These are phyloP conservation scores for Ciconia stormi DNA, from an alignment of 2,113 vertebrate species.

Conservation along the genomic window DNA sequence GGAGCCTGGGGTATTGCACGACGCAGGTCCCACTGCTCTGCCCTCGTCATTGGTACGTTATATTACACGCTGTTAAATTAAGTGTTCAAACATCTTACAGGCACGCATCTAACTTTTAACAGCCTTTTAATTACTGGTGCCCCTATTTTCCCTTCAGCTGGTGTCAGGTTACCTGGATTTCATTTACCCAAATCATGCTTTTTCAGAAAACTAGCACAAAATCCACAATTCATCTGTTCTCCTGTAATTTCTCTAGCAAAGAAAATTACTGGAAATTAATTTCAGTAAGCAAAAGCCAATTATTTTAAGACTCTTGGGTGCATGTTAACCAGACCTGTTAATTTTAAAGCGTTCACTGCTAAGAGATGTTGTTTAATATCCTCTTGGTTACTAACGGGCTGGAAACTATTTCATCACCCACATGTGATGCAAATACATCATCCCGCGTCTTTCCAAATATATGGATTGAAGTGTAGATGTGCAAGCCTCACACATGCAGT, in stretches of 20 bases:
- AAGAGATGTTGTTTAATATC: conserved; percentile 56
- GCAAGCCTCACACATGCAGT: conserved; percentile 42
- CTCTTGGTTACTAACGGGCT: conserved; percentile 51
- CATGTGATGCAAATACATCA: conserved; percentile 65
- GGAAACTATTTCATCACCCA: conserved; percentile 67
- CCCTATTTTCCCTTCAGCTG: neutral
- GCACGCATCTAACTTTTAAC: neutral
- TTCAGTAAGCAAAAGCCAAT: neutral
- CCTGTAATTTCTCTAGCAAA: neutral
- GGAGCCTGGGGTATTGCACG: neutral
- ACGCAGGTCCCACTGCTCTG: neutral
- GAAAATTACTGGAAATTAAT: conserved; percentile 9
- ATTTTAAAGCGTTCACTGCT: conserved; percentile 21
- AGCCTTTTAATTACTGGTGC: neutral
- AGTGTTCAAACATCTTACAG: neutral
- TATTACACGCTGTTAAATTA: neutral
- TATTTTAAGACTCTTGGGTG: conserved; percentile 1
- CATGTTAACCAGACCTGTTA: neutral
- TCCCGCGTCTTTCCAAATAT: conserved; percentile 24
- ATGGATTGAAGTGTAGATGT: conserved; percentile 40
- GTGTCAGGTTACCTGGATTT: neutral
- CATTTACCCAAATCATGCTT: neutral
- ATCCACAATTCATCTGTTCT: neutral
- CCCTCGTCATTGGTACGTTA: accelerated
- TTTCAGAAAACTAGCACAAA: neutral